Conservation (phyloP, 2,113 vertebrate species). For the Lagopus muta region DNA sequence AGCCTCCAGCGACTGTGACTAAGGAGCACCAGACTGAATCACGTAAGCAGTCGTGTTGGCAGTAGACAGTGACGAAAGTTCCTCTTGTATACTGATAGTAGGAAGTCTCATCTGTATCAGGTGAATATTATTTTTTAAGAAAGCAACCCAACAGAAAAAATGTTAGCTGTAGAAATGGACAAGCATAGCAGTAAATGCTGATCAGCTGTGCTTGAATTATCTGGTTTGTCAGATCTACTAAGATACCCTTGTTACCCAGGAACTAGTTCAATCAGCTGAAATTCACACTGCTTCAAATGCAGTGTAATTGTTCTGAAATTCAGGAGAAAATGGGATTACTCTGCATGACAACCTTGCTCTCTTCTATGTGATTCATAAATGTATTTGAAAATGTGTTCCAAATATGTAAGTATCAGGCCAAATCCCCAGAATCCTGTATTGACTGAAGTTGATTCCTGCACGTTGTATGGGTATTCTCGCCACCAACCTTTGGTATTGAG, state of each 20-base stretch:
- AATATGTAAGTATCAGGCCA: neutral
- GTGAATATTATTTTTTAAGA: neutral
- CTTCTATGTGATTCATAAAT: neutral
- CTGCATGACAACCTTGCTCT: neutral
- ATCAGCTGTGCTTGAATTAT: neutral
- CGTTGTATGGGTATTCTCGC: fast-evolving
- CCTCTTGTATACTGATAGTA: neutral
- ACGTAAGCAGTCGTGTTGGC: neutral
- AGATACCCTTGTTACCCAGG: neutral
- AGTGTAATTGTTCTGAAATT: neutral
- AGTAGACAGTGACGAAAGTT: neutral
- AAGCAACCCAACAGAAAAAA: slow-evolving; percentile 5
- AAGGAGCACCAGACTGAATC: slow-evolving; percentile 32
- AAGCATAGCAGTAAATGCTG: neutral
- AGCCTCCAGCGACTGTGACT: slow-evolving; percentile 2
- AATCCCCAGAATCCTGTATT: fast-evolving
- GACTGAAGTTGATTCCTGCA: neutral
- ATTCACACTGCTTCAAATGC: neutral
- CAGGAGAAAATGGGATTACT: neutral
- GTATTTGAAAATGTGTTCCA: neutral
- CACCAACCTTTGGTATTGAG: neutral
- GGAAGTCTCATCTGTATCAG: neutral
- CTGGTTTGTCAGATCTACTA: neutral
- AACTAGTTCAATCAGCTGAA: neutral
- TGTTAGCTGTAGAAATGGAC: neutral